These are phyloP conservation scores for Drosophila putrida DNA, from an alignment of 2,888 invertebrate species.

Conservation along the genomic window DNA sequence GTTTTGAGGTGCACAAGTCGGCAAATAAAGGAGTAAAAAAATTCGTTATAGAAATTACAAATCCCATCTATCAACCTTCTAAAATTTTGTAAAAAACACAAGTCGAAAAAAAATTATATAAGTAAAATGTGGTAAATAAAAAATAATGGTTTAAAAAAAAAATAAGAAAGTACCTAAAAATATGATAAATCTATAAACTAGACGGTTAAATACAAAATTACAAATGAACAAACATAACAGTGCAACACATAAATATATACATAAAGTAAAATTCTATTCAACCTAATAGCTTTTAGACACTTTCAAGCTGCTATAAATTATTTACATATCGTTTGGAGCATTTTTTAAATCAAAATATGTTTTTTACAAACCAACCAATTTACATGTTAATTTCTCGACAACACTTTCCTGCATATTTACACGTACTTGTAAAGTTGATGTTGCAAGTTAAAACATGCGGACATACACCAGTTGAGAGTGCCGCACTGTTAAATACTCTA, in stretches of 20 bases:
- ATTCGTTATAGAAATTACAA: too few relatives aligned
- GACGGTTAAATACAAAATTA: background rate
- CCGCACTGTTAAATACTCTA: background rate
- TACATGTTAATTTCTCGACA: constrained; percentile 6
- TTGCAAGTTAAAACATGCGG: constrained; percentile 17
- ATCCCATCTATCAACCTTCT: background rate
- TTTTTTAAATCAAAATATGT: background rate
- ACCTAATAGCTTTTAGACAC: background rate
- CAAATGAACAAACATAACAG: background rate
- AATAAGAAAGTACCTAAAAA: background rate
- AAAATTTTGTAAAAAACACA: background rate
- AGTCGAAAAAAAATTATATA: background rate
- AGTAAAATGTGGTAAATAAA: constrained; percentile 14
- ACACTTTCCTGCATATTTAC: constrained; percentile 17
- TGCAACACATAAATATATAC: background rate
- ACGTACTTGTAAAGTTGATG: constrained; percentile 8
- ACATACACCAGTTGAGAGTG: background rate
- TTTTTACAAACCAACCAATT: constrained; percentile 12
- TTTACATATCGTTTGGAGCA: background rate
- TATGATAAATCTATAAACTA: background rate
- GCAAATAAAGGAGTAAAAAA: constrained; percentile 15
- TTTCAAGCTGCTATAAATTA: background rate
- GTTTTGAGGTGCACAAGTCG: constrained; percentile 34
- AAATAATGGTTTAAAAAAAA: background rate
- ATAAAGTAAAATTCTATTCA: background rate